Conservation (phyloP, 2,888 invertebrate genomes). For the Halocaridina rubra region DNA sequence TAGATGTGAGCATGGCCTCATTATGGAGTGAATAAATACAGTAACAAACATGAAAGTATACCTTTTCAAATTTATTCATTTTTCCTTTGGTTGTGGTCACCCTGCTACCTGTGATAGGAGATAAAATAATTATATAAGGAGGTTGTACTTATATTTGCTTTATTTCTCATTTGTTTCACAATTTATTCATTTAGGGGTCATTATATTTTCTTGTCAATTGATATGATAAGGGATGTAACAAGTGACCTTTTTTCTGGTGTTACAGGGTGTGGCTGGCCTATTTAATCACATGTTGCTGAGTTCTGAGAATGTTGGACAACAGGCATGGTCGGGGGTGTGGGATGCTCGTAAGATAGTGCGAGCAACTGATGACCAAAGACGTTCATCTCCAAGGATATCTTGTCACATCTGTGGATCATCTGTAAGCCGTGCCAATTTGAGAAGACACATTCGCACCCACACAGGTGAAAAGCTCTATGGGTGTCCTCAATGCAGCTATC, state of each 20-base stretch:
- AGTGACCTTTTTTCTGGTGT: slow-evolving; percentile 57
- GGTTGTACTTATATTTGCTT: no score
- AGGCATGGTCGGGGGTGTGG: slow-evolving; percentile 45
- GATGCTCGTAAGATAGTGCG: slow-evolving; percentile 35
- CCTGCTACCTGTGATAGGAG: no score
- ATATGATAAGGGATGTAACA: no score
- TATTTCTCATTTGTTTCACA: no score
- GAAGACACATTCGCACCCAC: slow-evolving; percentile 60
- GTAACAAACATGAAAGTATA: no score
- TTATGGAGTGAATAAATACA: no score
- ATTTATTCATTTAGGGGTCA: no score
- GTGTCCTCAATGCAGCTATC: slow-evolving; percentile 57
- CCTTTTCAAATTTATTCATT: no score
- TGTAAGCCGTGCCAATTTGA: slow-evolving; percentile 59
- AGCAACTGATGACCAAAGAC: slow-evolving; percentile 39
- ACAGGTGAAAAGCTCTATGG: slow-evolving; percentile 60
- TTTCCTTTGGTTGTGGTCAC: no score
- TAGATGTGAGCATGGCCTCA: no score
- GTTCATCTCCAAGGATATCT: slow-evolving; percentile 37
- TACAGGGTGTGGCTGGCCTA: slow-evolving; percentile 47
- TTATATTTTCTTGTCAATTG: no score
- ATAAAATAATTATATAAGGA: no score
- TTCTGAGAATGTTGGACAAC: slow-evolving; percentile 29
- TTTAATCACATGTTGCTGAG: background rate
- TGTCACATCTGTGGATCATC: slow-evolving; percentile 60